Evolutionary conservation across 1,140 invertebrate species (phyloP).

Genomic region (Paramacrobiotus metropolitanus): DNA sequence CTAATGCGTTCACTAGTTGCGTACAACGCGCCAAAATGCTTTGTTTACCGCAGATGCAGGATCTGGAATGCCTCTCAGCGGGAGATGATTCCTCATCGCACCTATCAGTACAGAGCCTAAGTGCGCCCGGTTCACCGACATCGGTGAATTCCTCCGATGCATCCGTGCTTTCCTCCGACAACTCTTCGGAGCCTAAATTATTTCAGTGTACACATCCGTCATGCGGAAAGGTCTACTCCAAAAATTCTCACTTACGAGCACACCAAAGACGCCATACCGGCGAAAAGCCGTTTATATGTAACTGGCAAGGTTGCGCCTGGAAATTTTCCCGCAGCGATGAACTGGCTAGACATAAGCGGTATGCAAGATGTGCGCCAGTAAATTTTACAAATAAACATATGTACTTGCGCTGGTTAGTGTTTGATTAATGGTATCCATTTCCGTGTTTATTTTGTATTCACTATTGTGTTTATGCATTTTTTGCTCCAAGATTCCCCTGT

Average conservation of each 20-base stretch:
- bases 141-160: too few species aligned
- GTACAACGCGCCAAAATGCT: too few species aligned
- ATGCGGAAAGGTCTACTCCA: slow-evolving; percentile 52
- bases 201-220: slow-evolving; percentile 36
- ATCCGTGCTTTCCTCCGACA: too few species aligned
- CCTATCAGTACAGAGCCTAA: too few species aligned
- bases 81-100: too few species aligned
- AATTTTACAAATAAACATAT: too few species aligned
- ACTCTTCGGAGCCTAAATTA: slow-evolving; percentile 24
- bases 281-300: slow-evolving; percentile 74
- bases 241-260: slow-evolving; percentile 67
- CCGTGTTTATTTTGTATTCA: slow-evolving; percentile 23
- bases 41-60: too few species aligned
- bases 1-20: too few species aligned
- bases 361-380: too few species aligned
- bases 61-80: too few species aligned
- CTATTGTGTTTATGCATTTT: neutral
- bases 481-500: slow-evolving; percentile 29
- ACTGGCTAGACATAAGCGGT: too few species aligned
- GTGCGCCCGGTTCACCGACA: neutral
- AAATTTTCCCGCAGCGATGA: slow-evolving; percentile 18
- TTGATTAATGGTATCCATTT: slow-evolving; percentile 30
- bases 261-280: slow-evolving; percentile 75
- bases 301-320: slow-evolving; percentile 77
- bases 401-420: too few species aligned